phyloP scores from a whole-genome alignment of 2,113 vertebrate genomes.

The Tenrec ecaudatus region DNA sequence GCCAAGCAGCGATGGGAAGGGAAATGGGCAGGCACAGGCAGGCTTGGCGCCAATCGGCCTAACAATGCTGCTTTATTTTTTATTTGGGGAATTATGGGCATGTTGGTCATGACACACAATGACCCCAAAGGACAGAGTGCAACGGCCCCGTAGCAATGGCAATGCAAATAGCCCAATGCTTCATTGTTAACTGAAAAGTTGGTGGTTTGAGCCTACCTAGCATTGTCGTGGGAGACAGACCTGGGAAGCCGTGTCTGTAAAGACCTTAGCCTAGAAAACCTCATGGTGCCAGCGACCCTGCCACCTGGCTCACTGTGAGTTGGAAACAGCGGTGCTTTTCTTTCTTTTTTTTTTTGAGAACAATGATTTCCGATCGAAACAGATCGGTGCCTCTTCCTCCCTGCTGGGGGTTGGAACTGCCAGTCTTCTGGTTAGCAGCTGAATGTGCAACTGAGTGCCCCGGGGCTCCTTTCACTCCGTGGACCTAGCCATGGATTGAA shows the following conservation, averaged over 20 bases:
- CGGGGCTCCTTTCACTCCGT: not conserved
- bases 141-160: not conserved
- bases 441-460: not conserved
- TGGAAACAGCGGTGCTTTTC: not conserved
- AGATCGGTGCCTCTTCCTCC: not conserved
- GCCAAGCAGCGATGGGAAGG: not conserved
- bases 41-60: not conserved
- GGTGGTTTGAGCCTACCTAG: not conserved
- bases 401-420: not conserved
- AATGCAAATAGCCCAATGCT: not conserved
- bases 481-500: not conserved
- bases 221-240: not conserved
- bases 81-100: too few species aligned
- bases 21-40: not conserved
- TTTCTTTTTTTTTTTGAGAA: not conserved
- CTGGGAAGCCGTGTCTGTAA: not conserved
- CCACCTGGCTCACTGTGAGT: not conserved
- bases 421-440: not conserved
- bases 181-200: not conserved
- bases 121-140: not conserved
- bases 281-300: not conserved
- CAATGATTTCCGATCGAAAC: not conserved
- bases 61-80: rapidly evolving
- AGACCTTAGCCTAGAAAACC: not conserved
- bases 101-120: not conserved